Conservation (phyloP, 2,888 invertebrate species). For the Macrosoma leucophasiata region DNA sequence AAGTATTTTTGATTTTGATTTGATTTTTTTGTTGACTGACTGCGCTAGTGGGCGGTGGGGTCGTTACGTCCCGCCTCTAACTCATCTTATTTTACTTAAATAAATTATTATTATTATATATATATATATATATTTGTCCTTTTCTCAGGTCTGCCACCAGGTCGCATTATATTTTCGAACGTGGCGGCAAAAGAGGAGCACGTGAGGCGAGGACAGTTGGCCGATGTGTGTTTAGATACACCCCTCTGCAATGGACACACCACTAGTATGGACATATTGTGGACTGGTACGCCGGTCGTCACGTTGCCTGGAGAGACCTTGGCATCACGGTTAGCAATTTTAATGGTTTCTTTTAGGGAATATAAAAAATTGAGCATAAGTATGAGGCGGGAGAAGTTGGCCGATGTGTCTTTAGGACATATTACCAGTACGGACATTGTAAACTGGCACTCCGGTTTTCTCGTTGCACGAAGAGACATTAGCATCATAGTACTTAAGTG, state of each 20-base stretch:
- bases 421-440: too few species aligned
- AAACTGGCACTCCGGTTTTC: too few species aligned
- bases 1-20: too few species aligned
- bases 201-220: constrained; percentile 96
- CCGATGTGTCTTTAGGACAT: too few species aligned
- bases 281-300: constrained; percentile 99
- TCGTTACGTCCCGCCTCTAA: too few species aligned
- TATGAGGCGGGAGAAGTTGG: not conserved
- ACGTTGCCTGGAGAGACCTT: constrained; percentile 93
- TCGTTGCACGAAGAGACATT: too few species aligned
- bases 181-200: constrained; percentile 99
- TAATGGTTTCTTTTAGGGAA: not conserved
- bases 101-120: too few species aligned
- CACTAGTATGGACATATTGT: constrained; percentile 99
- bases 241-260: constrained; percentile 99
- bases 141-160: constrained; percentile 82
- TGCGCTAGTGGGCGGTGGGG: too few species aligned
- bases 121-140: too few species aligned
- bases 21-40: too few species aligned
- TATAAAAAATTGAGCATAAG: not conserved
- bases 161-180: constrained; percentile 96
- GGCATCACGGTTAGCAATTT: constrained; percentile 76
- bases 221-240: constrained; percentile 98
- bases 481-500: too few species aligned
- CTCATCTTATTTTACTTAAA: too few species aligned